Base-by-base conservation (phyloP, 2,888 invertebrate genomes). In the Phalangium opilio region DNA sequence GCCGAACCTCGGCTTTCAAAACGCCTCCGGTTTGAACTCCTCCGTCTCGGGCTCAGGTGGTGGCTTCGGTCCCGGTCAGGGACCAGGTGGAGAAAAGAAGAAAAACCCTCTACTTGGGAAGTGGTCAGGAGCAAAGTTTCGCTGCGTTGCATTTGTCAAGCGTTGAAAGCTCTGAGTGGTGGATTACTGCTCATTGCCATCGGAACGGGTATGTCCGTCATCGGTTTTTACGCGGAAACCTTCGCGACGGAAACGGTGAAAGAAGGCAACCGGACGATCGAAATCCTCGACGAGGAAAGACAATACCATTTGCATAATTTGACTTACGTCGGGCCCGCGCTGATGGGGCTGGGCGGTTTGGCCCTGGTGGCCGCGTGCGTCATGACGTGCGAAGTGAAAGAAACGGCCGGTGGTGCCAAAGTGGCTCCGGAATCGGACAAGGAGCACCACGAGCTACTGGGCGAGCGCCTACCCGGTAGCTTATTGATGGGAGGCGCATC, bases 261-360 rank as follows among this genome's bases (percentile, higher is more conserved):
- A 18, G 45, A 50, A 4, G 54, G 56, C 17, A 61, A 60, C 45
- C 50, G 48, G 12, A 60, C 60, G 2, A 39, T 57, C 57, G 15
- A 56, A 55, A 50, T 60, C 15, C 61, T 58, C 41, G 58, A 61
- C 49, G 52, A 58, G 50, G 61, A 62, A 27, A 45, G 43, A 4
- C 52, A 57, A 38, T 50, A 50, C 20, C 85, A 86, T 63, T 73
- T 86, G 54, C 85, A 84, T 67, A 86, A 86, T 63, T 73, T 93
- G 45, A 85, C 89, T 1, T 95, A 93, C 65, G 83, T 89, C n/a
- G 95, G 95, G 0, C 95, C 95, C 2, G 85, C 93, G 55, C 81
- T 95, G 45, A 95, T 95, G 93, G 95, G 95, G 27, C 81, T 91
- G 51, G 93, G 95, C 67, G 89, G 87, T 35, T 95, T 95, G 65